phyloP scores from a whole-genome alignment of 64 coral and sea anemone species.

The Stichodactyla mertensii region DNA sequence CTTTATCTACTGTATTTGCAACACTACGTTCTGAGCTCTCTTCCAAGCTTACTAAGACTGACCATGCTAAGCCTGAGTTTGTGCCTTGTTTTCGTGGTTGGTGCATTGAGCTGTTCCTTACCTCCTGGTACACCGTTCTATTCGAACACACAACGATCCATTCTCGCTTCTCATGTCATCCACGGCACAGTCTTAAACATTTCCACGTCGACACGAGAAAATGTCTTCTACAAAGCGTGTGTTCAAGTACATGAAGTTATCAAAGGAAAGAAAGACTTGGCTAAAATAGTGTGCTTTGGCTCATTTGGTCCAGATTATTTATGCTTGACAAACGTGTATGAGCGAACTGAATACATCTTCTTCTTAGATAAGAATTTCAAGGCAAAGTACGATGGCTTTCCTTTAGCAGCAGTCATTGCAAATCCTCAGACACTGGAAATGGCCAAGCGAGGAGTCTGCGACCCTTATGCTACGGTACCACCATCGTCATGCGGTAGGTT shows the following conservation, averaged over 20 bases:
- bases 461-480: background rate
- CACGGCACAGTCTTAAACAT: conserved; percentile 62
- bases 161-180: conserved; percentile 70
- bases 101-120: conserved; percentile 34
- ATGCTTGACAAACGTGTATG: conserved; percentile 46
- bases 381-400: conserved; percentile 43
- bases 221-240: conserved; percentile 47
- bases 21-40: no score
- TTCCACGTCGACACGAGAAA: background rate
- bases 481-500: conserved; percentile 11
- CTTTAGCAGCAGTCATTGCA: background rate
- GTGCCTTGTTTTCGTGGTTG: background rate
- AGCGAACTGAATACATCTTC: conserved; percentile 48
- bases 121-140: conserved; percentile 36
- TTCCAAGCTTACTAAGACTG: no score
- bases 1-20: background rate
- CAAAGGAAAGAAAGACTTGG: conserved; percentile 44
- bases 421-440: background rate
- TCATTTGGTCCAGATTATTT: conserved; percentile 53
- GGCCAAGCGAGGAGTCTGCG: conserved; percentile 34
- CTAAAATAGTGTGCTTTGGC: conserved; percentile 58
- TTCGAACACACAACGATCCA: conserved; percentile 44
- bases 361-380: conserved; percentile 64
- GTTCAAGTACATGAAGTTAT: conserved; percentile 34
- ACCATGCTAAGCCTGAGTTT: background rate